Conservation (phyloP, 2,888 invertebrate species). For the Campoletis raptor region DNA sequence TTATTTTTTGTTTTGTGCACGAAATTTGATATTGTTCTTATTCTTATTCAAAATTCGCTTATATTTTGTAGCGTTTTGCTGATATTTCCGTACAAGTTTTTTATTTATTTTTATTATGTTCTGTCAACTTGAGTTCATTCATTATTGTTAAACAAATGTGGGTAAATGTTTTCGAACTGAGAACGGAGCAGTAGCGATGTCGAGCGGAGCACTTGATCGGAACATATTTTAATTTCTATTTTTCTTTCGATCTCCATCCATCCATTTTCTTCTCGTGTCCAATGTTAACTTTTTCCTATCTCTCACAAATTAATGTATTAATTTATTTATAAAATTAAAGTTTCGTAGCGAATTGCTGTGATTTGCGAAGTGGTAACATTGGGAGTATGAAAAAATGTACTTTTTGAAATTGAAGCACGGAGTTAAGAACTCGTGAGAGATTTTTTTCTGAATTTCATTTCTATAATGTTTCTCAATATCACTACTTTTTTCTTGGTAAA, state of each 20-base stretch:
- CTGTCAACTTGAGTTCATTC: too few species aligned
- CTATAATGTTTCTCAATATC: background rate
- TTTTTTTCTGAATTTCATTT: background rate
- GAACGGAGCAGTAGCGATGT: too few species aligned
- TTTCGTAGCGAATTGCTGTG: background rate
- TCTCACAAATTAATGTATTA: background rate
- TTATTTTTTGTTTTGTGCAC: background rate
- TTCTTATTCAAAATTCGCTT: constrained; percentile 29
- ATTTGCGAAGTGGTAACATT: background rate
- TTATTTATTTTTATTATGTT: too few species aligned
- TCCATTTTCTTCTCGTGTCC: background rate
- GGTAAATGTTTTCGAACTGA: too few species aligned
- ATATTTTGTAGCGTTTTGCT: background rate
- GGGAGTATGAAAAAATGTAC: background rate
- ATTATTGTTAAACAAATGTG: too few species aligned
- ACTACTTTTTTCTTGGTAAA: background rate
- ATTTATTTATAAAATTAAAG: background rate
- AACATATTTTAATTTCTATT: too few species aligned
- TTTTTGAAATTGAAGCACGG: background rate
- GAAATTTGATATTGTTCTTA: constrained; percentile 2
- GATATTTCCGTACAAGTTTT: too few species aligned
- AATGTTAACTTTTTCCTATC: background rate
- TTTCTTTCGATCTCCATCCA: too few species aligned
- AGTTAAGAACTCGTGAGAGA: background rate
- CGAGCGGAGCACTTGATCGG: too few species aligned